These are phyloP conservation scores for Zaprionus vittiger DNA, from an alignment of 1,140 invertebrate species.

Conservation along the genomic window DNA sequence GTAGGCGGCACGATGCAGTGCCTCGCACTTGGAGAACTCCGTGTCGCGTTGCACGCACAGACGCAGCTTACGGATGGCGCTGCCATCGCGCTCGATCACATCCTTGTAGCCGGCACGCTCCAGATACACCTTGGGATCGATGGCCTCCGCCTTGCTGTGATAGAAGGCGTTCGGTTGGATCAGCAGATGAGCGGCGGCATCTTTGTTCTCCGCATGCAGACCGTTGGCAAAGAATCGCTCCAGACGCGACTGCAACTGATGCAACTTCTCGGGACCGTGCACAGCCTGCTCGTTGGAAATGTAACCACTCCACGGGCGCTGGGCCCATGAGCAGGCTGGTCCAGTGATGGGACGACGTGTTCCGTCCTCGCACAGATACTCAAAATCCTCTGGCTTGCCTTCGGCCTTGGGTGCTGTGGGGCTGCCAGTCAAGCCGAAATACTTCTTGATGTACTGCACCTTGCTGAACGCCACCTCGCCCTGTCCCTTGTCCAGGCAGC, in stretches of 20 bases:
- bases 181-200: constrained; percentile 85
- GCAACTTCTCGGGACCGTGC: constrained; percentile 83
- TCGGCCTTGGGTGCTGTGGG: constrained; percentile 47
- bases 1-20: constrained; percentile 88
- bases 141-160: constrained; percentile 87
- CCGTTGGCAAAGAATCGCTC: constrained; percentile 79
- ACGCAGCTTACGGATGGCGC: constrained; percentile 84
- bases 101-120: constrained; percentile 90
- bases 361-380: constrained; percentile 93
- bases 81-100: constrained; percentile 89
- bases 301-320: constrained; percentile 91
- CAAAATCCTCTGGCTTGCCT: constrained; percentile 87
- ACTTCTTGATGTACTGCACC: constrained; percentile 90
- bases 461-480: constrained; percentile 94
- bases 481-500: constrained; percentile 91
- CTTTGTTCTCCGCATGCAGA: constrained; percentile 71
- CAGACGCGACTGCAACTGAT: constrained; percentile 73
- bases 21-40: constrained; percentile 88
- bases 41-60: constrained; percentile 88
- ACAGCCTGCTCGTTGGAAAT: constrained; percentile 88
- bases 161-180: constrained; percentile 87
- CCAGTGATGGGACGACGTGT: constrained; percentile 88
- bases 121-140: constrained; percentile 88
- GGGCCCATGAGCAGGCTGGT: constrained; percentile 91
- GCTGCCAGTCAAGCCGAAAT: constrained; percentile 87